These are phyloP conservation scores for Monochamus alternatus DNA, from an alignment of 2,888 invertebrate genomes.

Conservation along the genomic window DNA sequence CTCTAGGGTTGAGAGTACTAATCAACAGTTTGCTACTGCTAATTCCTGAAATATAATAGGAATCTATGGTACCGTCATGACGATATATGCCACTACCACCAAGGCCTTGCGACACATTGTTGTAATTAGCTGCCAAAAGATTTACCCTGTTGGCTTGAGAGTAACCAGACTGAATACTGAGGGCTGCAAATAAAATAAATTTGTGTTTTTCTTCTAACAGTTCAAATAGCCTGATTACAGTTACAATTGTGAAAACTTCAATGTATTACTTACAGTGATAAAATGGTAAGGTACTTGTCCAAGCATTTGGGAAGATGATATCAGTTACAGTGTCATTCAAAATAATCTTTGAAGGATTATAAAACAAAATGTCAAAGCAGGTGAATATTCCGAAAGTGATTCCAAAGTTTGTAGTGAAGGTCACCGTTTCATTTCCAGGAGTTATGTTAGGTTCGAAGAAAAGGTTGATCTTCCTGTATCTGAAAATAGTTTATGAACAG, in stretches of 20 bases:
- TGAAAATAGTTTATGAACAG: slow-evolving; percentile 36
- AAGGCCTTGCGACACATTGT: slow-evolving; percentile 47
- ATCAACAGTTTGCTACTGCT: slow-evolving; percentile 48
- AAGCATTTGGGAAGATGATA: slow-evolving; percentile 55
- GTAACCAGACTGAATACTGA: slow-evolving; percentile 57
- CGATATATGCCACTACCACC: slow-evolving; percentile 60
- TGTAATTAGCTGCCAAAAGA: slow-evolving; percentile 57
- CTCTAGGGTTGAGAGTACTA: slow-evolving; percentile 37
- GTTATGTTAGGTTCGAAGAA: slow-evolving; percentile 54
- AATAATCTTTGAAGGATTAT: slow-evolving; percentile 55
- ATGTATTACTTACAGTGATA: slow-evolving; percentile 54
- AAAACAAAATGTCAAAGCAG: slow-evolving; percentile 54
- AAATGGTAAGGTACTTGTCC: slow-evolving; percentile 56
- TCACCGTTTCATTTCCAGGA: slow-evolving; percentile 51
- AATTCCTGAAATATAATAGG: slow-evolving; percentile 48
- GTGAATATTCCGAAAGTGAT: slow-evolving; percentile 57
- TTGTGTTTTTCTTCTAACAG: not conserved
- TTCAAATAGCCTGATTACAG: not conserved
- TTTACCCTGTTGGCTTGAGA: slow-evolving; percentile 58
- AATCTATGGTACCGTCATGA: slow-evolving; percentile 51
- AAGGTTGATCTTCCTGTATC: slow-evolving; percentile 60
- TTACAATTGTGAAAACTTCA: not conserved
- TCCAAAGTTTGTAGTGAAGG: slow-evolving; percentile 57
- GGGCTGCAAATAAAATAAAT: slow-evolving; percentile 51
- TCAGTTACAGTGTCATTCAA: slow-evolving; percentile 51